These are phyloP conservation scores for Hipposideros armiger DNA, from an alignment of 2,113 vertebrate genomes.

Conservation along the genomic window DNA sequence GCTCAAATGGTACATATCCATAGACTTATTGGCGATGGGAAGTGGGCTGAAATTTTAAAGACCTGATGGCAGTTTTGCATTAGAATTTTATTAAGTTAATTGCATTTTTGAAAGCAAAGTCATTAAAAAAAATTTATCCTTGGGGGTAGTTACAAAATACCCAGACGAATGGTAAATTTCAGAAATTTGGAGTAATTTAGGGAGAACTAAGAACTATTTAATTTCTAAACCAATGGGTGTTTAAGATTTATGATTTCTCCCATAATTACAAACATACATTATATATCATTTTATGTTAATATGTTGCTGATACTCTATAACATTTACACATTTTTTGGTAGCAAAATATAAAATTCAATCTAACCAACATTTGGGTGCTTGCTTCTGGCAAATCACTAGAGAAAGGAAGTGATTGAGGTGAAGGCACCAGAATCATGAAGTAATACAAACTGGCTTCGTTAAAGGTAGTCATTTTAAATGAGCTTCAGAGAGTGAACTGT, in stretches of 20 bases:
- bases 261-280: constrained; percentile 79
- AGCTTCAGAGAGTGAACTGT: constrained; percentile 66
- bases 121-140: constrained; percentile 80
- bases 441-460: not conserved
- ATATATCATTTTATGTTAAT: constrained; percentile 78
- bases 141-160: constrained; percentile 76
- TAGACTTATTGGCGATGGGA: constrained; percentile 50
- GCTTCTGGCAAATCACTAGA: not conserved
- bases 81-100: constrained; percentile 82
- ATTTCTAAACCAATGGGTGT: constrained; percentile 81
- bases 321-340: constrained; percentile 52
- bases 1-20: constrained; percentile 52
- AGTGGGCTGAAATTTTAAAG: constrained; percentile 72
- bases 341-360: constrained; percentile 52
- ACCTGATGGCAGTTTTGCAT: constrained; percentile 66
- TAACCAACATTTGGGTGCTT: constrained; percentile 50
- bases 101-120: constrained; percentile 78
- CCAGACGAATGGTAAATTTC: constrained; percentile 78
- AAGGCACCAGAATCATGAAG: constrained; percentile 24
- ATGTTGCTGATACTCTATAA: constrained; percentile 60
- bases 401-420: constrained; percentile 30
- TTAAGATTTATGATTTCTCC: constrained; percentile 80
- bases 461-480: constrained; percentile 69
- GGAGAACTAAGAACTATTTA: constrained; percentile 79
- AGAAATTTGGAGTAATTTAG: constrained; percentile 80